Evolutionary conservation across 2,113 vertebrate species (phyloP).

Genomic region (Corythaeola cristata): DNA sequence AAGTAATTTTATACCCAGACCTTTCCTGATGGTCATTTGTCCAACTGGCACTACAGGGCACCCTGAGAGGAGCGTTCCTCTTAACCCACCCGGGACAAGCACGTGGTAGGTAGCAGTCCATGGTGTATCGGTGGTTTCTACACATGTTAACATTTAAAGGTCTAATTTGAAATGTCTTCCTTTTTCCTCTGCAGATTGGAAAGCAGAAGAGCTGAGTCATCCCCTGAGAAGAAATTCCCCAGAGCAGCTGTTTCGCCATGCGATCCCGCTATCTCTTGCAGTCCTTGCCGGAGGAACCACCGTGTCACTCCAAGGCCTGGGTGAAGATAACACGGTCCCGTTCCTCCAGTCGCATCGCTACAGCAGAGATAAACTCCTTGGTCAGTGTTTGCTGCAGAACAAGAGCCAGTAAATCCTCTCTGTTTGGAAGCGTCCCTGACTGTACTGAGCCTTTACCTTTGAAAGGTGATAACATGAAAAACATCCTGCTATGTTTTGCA

Average conservation of each 20-base stretch:
- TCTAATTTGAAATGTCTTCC: not conserved
- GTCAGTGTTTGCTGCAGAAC: not conserved
- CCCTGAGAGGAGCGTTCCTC: not conserved
- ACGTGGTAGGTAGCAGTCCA: fast-evolving
- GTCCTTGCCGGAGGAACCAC: not conserved
- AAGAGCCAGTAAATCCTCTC: not conserved
- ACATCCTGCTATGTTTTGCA: not conserved
- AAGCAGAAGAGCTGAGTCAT: not conserved
- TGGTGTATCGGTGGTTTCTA: not conserved
- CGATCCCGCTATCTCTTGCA: not conserved
- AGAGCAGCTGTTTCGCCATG: not conserved
- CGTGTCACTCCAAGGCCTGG: not conserved
- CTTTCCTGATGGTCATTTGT: not conserved
- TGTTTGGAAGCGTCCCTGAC: not conserved
- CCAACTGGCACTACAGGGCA: not conserved
- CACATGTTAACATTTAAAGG: not conserved
- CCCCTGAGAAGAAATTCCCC: not conserved
- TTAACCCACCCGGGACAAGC: not conserved
- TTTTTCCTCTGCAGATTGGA: not conserved
- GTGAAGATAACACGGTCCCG: not conserved
- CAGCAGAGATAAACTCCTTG: not conserved
- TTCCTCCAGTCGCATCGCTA: not conserved
- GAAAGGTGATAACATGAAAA: not conserved
- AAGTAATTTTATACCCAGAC: not conserved
- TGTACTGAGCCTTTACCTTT: not conserved